A percentile compares a stretch with the other conserved stretches of the same genome.
Evolutionary conservation across 2,797 vertebrate genomes (phyloP).

Genomic region (Botia almorhae): DNA sequence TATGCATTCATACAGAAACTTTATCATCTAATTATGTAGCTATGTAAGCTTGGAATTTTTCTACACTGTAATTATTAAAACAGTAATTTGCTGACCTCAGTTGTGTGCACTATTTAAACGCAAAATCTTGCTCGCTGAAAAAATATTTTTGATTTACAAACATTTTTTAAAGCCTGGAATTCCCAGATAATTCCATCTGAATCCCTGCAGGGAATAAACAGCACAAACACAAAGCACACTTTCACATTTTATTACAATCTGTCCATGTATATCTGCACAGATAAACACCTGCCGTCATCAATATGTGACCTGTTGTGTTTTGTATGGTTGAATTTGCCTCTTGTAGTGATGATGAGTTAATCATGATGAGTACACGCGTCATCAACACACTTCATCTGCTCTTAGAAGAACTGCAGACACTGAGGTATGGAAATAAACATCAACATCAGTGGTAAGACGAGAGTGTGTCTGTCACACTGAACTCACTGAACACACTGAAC

Average conservation of each 20-base stretch:
- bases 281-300: constrained; percentile 62
- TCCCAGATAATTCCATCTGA: background rate
- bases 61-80: no score
- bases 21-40: no score
- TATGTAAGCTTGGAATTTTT: no score
- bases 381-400: constrained; percentile 31
- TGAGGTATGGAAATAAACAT: background rate
- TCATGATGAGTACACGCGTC: constrained; percentile 24
- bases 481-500: background rate
- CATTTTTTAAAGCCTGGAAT: constrained; percentile 5
- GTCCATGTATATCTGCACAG: constrained; percentile 57
- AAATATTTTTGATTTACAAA: background rate
- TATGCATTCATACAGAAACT: no score
- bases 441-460: background rate
- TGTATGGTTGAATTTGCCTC: constrained; percentile 31
- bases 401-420: background rate
- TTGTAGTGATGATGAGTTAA: constrained; percentile 57
- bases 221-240: constrained; percentile 11
- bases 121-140: background rate
- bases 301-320: constrained; percentile 44
- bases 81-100: no score
- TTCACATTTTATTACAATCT: constrained; percentile 65
- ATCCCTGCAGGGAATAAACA: background rate
- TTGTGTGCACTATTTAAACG: no score
- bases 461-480: background rate